A percentile compares a stretch with the other conserved stretches of the same genome.
Evolutionary conservation across 35 echinoderm and acorn worm species (phyloP).

Genomic region (Holothuria glaberrima): DNA sequence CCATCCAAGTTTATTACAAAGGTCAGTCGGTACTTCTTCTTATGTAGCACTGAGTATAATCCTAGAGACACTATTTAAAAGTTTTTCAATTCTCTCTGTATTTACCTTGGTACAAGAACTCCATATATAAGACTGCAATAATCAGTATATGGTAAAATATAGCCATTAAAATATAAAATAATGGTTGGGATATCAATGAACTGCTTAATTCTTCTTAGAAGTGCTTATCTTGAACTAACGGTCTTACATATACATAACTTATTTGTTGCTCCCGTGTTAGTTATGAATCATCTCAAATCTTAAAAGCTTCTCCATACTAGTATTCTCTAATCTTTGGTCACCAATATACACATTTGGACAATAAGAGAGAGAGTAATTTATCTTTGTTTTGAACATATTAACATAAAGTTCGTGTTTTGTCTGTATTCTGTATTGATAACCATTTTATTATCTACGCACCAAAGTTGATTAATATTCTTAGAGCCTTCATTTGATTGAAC

Average conservation of each 20-base stretch:
- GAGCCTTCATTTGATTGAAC: background rate
- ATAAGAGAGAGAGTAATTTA: constrained; percentile 1
- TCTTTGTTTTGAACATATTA: constrained; percentile 22
- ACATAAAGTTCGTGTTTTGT: constrained; percentile 16
- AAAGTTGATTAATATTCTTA: constrained; percentile 22
- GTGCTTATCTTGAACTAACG: background rate
- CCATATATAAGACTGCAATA: too few species aligned
- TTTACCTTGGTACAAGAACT: too few species aligned
- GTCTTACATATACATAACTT: background rate
- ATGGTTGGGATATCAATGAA: constrained; percentile 7
- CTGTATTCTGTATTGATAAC: constrained; percentile 15
- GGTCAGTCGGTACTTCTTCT: too few species aligned
- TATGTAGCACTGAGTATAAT: too few species aligned
- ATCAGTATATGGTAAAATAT: too few species aligned
- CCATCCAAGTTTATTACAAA: too few species aligned
- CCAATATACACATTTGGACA: background rate
- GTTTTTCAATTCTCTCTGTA: too few species aligned
- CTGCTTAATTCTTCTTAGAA: constrained; percentile 11
- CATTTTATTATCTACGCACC: constrained; percentile 30
- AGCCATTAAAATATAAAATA: too few species aligned
- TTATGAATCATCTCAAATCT: background rate
- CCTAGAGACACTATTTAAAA: too few species aligned
- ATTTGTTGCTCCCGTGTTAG: constrained; percentile 12
- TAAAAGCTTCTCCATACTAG: constrained; percentile 10
- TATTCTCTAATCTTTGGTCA: constrained; percentile 1